These are phyloP conservation scores for Brachypodius melanocephalos DNA, from an alignment of 2,113 vertebrate species.

Conservation along the genomic window DNA sequence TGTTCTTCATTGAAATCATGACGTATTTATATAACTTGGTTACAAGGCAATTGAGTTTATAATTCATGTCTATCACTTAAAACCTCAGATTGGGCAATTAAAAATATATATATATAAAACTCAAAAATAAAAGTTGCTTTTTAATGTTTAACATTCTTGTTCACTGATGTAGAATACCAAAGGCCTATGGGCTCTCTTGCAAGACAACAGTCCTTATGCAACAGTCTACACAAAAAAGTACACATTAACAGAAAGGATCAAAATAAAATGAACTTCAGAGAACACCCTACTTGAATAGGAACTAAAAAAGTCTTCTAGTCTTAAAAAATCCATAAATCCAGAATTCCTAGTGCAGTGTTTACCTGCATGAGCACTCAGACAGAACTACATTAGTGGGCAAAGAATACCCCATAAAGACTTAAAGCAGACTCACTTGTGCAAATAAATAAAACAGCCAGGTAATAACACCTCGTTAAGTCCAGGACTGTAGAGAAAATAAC, in stretches of 20 bases:
- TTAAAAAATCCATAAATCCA: background rate
- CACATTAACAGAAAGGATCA: background rate
- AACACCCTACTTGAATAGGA: background rate
- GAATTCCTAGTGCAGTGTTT: background rate
- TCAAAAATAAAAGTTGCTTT: conserved; percentile 45
- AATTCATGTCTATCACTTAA: background rate
- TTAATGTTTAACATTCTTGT: conserved; percentile 12
- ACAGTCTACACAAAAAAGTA: background rate
- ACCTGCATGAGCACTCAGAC: background rate
- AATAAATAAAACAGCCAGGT: conserved; percentile 23
- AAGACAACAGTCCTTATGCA: background rate
- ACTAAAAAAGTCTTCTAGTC: background rate
- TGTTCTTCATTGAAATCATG: conserved; percentile 15
- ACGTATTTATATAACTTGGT: conserved; percentile 35
- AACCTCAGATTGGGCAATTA: background rate
- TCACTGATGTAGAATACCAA: background rate
- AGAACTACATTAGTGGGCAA: background rate
- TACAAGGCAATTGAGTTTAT: conserved; percentile 37
- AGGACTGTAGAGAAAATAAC: background rate
- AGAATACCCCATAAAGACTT: background rate
- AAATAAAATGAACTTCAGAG: background rate
- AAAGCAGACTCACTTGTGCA: background rate
- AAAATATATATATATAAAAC: conserved; percentile 17
- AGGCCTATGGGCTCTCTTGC: background rate
- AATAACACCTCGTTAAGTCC: background rate